A percentile compares a stretch with the other conserved stretches of the same genome.
Evolutionary conservation across 2,888 invertebrate genomes (phyloP).

Genomic region (Brachycybe producta): DNA sequence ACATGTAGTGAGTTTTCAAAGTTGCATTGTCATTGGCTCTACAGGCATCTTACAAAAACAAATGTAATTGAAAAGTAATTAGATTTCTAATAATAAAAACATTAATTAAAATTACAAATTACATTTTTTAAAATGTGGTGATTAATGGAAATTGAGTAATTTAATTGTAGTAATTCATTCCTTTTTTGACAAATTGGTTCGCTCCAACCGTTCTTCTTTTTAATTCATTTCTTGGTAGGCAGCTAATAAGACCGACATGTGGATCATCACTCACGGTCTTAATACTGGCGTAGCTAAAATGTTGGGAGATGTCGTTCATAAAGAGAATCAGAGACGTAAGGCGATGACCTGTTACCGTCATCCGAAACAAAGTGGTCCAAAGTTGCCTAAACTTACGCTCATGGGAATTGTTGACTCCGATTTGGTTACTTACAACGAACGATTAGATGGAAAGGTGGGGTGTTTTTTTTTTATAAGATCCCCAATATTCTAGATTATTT

Average conservation of each 20-base stretch:
- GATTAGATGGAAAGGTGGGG: constrained; percentile 22
- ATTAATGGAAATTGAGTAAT: too few species aligned
- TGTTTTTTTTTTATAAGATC: neutral
- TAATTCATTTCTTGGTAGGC: constrained; percentile 24
- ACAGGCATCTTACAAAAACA: too few species aligned
- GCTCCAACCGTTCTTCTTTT: constrained; percentile 4
- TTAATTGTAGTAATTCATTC: too few species aligned
- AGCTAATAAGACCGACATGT: constrained; percentile 32
- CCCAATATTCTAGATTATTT: too few species aligned
- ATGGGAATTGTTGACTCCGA: constrained; percentile 28
- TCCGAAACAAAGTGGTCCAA: constrained; percentile 19
- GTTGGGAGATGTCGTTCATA: constrained; percentile 32
- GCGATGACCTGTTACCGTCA: constrained; percentile 23
- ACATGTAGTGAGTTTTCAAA: too few species aligned
- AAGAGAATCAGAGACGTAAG: constrained; percentile 28
- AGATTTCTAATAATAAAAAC: too few species aligned
- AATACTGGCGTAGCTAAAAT: constrained; percentile 30
- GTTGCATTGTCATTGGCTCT: too few species aligned
- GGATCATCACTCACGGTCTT: constrained; percentile 32
- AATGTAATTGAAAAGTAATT: too few species aligned
- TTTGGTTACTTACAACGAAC: constrained; percentile 22
- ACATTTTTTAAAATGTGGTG: too few species aligned
- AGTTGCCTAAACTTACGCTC: constrained; percentile 25
- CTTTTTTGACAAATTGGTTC: neutral
- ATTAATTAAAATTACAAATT: too few species aligned